Conservation (phyloP, 2,888 invertebrate species). For the Encarsia formosa region DNA sequence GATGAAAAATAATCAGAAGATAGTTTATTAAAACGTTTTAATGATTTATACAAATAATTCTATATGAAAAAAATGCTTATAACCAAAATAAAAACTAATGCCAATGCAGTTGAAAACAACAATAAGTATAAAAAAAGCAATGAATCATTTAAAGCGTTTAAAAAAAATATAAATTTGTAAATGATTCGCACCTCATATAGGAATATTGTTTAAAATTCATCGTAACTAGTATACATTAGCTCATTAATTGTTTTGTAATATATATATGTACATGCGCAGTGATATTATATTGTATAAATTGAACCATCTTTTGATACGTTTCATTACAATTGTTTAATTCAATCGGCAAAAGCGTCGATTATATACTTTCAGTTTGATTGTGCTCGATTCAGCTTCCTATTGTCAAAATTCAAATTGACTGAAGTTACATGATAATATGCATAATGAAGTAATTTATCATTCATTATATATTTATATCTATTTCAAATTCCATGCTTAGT, state of each 20-base stretch:
- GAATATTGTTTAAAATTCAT: slow-evolving; percentile 2
- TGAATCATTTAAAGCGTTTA: too few species aligned
- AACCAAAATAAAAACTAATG: too few species aligned
- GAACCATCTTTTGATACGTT: neutral
- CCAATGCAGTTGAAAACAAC: too few species aligned
- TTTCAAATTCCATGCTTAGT: neutral
- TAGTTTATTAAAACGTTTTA: too few species aligned
- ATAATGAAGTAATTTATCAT: neutral
- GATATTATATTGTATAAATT: neutral
- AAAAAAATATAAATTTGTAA: too few species aligned
- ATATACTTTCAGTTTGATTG: slow-evolving; percentile 29
- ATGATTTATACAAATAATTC: too few species aligned
- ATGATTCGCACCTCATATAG: neutral
- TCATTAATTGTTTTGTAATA: slow-evolving; percentile 2
- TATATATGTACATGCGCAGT: slow-evolving; percentile 17
- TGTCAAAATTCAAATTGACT: slow-evolving; percentile 26
- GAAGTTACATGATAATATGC: neutral
- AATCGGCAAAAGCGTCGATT: slow-evolving; percentile 8
- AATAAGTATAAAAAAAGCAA: too few species aligned
- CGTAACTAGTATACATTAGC: neutral
- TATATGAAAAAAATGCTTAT: too few species aligned
- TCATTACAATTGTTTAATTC: neutral
- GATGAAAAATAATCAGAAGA: too few species aligned
- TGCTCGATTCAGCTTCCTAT: slow-evolving; percentile 26
- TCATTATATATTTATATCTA: neutral